Evolutionary conservation across 2,113 vertebrate species (phyloP), one percentile per base, ranked within the genome.

Genomic region (Chloropsis cyanopogon): DNA sequence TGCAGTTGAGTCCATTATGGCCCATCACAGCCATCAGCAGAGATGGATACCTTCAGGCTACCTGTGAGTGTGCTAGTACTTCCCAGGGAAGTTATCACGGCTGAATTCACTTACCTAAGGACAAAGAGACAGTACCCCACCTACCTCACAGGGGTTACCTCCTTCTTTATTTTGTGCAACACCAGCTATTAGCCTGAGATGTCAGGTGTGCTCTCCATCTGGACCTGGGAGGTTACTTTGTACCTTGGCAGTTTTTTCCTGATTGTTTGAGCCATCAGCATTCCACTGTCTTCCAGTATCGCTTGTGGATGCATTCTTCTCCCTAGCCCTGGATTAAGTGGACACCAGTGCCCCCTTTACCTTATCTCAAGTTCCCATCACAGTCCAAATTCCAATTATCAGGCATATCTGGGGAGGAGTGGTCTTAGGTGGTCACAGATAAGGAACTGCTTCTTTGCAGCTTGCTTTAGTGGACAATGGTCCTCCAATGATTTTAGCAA

Each of bases 371-470:
- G 23, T 57, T 57, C n/a, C 22, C n/a, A 68, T 68, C 42, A 26
- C 10, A 39, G 17, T 68, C 22, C 4, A 5, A 57, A 66, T 68
- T 68, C 41, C n/a, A 47, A 17, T 39, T 21, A 68, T 11, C 31
- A 31, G 50, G n/a, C 17, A 26, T 57, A 57, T 57, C 26, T 68
- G 28, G 22, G 26, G 26, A 80, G 28, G 6, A 25, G 28, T 39
- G 13, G 8, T 10, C 6, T 68, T 39, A 1, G 0, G 4, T 57
- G 8, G 3, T 39, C 14, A 19, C 8, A 68, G 33, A 25, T 80
- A 21, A 81, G 17, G 3, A 33, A 25, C n/a, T 14, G 5, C 56
- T 39, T 68, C 61, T 66, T 56, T 37, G 26, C 21, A 46, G 41
- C 25, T 47, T 56, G 10, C 16, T 39, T 21, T 20, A 56, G 26